These are phyloP conservation scores for Caenorhabditis sp. DNA, from an alignment of 2,888 invertebrate genomes.

Conservation along the genomic window DNA sequence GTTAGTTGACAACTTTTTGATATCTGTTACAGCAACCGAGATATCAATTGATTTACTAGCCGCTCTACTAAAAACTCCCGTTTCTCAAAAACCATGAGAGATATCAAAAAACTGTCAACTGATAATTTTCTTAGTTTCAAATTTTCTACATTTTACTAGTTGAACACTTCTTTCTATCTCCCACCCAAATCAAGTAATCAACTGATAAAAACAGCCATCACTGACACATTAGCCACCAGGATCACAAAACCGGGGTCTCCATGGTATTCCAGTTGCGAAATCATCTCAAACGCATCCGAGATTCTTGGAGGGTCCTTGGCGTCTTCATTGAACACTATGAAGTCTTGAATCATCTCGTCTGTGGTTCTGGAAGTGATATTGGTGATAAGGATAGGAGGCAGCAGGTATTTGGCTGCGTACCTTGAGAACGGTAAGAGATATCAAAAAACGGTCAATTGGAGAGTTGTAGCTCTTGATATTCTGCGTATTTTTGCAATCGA, in stretches of 20 bases:
- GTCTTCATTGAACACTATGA: background rate
- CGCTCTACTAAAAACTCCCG: too few relatives aligned
- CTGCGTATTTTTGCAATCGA: too few relatives aligned
- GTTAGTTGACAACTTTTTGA: too few relatives aligned
- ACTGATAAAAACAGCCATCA: background rate
- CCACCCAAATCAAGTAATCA: background rate
- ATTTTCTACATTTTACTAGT: background rate
- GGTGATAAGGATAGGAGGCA: background rate
- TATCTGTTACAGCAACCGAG: too few relatives aligned
- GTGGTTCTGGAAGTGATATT: background rate
- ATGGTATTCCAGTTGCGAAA: background rate
- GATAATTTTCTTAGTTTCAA: too few relatives aligned
- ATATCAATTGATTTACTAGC: too few relatives aligned
- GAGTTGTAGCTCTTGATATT: too few relatives aligned
- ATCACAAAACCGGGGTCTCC: conserved; percentile 15
- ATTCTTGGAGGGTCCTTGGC: conserved; percentile 1
- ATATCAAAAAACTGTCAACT: too few relatives aligned
- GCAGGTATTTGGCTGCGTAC: too few relatives aligned
- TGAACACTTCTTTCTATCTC: background rate
- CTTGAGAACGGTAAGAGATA: too few relatives aligned
- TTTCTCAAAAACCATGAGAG: too few relatives aligned
- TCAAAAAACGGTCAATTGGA: too few relatives aligned
- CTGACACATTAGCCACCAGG: background rate
- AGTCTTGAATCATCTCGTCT: background rate
- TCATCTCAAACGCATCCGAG: conserved; percentile 2